Base-by-base conservation (phyloP, 1,140 invertebrate genomes). In the Drosophila triauraria region DNA sequence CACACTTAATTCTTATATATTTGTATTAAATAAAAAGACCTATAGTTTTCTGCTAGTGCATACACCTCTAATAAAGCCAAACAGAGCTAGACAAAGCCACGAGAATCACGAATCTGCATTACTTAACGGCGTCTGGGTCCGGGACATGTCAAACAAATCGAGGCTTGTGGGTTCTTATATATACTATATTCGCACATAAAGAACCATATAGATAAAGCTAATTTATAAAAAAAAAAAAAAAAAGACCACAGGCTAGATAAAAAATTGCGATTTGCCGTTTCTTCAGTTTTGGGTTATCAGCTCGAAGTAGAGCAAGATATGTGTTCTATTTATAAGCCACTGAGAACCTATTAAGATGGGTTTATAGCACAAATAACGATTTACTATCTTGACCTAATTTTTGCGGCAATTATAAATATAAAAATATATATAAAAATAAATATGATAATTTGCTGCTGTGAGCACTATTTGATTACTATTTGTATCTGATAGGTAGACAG, bases 31-130 rank as follows among this genome's bases (percentile, higher is more conserved):
- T 1, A 9, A 8, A 10, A 53, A 4, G n/a, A 53, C 6, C 30
- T 48, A 15, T n/a, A 2, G 13, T 54, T 70, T 54, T 70, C 13
- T 23, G 30, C 60, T 30, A 47, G 67, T 70, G 67, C 65, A 70
- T 32, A 12, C 8, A 30, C 30, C 30, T 38, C 5, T 53, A 42
- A 13, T 30, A 35, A 27, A 56, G 43, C 44, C 3, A 27, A 42
- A 53, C 17, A 58, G 9, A 46, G 46, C 7, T 7, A 27, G 40
- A 54, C 62, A 77, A 68, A 56, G 54, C 56, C 43, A 64, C 70
- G 54, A 76, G 75, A 56, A 77, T 77, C 75, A 77, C 74, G 75
- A 69, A 77, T 48, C 50, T 56, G 74, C 74, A 53, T 76, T 76
- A 32, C 44, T 75, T 63, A 75, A 35, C 10, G 64, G 7, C 27